A percentile compares a stretch with the other conserved stretches of the same genome.
phyloP scores from a whole-genome alignment of 2,797 vertebrate species.

The Alfaro cultratus region DNA sequence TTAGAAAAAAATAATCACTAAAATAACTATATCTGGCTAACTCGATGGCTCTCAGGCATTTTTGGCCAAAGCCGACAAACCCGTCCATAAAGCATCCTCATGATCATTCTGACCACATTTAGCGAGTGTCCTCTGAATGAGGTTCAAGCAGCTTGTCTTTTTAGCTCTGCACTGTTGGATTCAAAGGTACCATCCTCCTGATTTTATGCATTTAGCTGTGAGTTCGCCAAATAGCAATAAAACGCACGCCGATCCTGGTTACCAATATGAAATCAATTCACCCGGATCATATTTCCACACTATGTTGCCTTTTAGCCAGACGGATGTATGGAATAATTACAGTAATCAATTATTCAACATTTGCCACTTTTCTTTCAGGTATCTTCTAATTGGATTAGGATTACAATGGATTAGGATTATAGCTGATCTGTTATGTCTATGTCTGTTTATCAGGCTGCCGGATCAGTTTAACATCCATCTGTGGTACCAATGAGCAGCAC shows the following conservation, averaged over 20 bases:
- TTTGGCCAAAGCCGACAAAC: not conserved
- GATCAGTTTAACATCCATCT: not conserved
- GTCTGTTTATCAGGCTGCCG: not conserved
- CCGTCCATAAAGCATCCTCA: not conserved
- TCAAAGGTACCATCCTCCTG: not conserved
- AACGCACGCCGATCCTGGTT: not conserved
- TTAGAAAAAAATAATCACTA: not conserved
- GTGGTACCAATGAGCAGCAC: too few species aligned
- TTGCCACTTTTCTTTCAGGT: not conserved
- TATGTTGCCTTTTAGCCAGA: not conserved
- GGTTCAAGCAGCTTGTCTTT: not conserved
- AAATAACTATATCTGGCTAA: not conserved
- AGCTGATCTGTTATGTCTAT: not conserved
- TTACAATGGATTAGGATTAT: not conserved
- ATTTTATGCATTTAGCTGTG: not conserved
- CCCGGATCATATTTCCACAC: not conserved
- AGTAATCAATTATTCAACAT: too few species aligned
- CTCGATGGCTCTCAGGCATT: too few species aligned
- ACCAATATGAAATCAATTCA: not conserved
- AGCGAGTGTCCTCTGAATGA: not conserved
- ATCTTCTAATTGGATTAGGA: not conserved
- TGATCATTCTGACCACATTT: not conserved
- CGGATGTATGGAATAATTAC: too few species aligned
- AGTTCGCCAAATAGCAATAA: not conserved
- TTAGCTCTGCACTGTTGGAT: not conserved